Evolutionary conservation across 2,113 vertebrate genomes (phyloP).

Genomic region (Picathartes gymnocephalus): DNA sequence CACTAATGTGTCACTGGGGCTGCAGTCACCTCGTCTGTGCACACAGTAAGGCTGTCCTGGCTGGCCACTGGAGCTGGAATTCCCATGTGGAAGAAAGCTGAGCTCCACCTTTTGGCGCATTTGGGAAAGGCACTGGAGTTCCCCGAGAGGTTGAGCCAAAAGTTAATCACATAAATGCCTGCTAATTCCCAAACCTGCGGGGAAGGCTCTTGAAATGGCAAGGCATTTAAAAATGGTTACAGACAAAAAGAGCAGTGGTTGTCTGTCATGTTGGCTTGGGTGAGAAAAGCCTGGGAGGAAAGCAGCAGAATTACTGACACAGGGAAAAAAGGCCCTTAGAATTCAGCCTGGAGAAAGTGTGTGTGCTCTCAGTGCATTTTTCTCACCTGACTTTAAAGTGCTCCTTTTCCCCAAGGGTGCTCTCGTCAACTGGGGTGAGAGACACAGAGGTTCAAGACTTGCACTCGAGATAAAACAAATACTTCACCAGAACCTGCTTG

Average conservation of each 20-base stretch:
- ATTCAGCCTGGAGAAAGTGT: not conserved
- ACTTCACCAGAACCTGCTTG: not conserved
- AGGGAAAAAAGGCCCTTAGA: not conserved
- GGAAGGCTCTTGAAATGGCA: not conserved
- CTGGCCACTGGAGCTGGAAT: not conserved
- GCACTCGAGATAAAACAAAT: not conserved
- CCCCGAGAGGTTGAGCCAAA: not conserved
- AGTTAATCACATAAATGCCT: not conserved
- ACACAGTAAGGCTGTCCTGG: not conserved
- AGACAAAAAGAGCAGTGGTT: not conserved
- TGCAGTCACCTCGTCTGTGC: not conserved
- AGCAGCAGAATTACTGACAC: not conserved
- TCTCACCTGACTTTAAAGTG: not conserved
- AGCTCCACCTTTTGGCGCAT: conserved; percentile 37
- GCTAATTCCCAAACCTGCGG: not conserved
- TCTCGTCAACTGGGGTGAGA: not conserved
- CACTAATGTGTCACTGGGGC: not conserved
- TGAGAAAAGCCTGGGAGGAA: not conserved
- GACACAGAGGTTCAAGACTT: not conserved
- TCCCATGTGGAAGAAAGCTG: not conserved
- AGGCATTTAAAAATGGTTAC: not conserved
- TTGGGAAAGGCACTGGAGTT: not conserved
- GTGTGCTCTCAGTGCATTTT: not conserved
- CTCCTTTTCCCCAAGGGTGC: not conserved
- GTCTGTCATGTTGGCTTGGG: not conserved